Percentiles rank a stretch among this genome's conserved stretches.
phyloP scores from a whole-genome alignment of 1,140 invertebrate species.

The Triops longicaudatus region DNA sequence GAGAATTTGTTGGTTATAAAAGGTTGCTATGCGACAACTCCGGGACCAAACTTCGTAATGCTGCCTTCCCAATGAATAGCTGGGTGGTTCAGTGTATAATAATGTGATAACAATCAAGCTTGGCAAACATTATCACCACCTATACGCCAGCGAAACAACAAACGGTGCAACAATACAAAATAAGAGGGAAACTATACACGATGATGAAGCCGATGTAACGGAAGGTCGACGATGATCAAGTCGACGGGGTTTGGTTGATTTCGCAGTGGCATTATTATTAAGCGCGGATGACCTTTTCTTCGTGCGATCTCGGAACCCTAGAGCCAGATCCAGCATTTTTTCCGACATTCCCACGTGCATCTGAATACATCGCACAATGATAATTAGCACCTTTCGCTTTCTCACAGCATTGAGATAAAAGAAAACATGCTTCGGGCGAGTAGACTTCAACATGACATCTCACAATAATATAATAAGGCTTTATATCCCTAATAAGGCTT shows the following conservation, averaged over 20 bases:
- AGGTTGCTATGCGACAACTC: background rate
- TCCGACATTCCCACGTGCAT: background rate
- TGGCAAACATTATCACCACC: background rate
- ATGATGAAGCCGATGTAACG: slow-evolving; percentile 31
- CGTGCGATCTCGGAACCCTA: background rate
- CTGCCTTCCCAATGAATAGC: background rate
- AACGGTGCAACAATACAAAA: background rate
- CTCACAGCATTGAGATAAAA: background rate
- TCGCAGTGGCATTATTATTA: background rate
- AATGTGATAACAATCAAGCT: background rate
- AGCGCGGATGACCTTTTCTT: background rate
- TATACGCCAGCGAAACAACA: background rate
- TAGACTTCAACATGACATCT: too few relatives aligned
- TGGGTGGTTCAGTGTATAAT: background rate
- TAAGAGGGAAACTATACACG: background rate
- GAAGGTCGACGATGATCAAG: slow-evolving; percentile 35
- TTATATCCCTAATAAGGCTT: too few relatives aligned
- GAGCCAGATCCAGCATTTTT: slow-evolving; percentile 7
- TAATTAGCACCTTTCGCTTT: background rate
- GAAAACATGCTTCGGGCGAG: background rate
- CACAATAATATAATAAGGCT: too few relatives aligned
- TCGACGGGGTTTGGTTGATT: slow-evolving; percentile 21
- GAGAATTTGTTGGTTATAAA: background rate
- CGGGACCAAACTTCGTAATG: background rate
- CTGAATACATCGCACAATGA: background rate